Evolutionary conservation across 2,113 vertebrate genomes (phyloP).

Genomic region (Guaruba guarouba): DNA sequence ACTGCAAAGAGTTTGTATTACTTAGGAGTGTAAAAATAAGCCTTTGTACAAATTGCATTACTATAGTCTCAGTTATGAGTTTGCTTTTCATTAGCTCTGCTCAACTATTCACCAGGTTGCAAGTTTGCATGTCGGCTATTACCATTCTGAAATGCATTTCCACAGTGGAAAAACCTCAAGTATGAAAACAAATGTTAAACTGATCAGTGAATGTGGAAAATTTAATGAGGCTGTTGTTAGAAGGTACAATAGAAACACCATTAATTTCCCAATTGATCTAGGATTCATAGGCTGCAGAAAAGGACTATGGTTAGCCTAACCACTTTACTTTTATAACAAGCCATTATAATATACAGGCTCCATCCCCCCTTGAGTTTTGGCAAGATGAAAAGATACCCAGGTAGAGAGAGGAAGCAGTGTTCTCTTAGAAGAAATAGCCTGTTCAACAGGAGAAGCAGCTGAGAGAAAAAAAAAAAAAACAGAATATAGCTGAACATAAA

Average conservation of each 20-base stretch:
- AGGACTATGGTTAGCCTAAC: background rate
- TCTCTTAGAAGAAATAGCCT: background rate
- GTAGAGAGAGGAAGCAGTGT: background rate
- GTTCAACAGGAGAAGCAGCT: background rate
- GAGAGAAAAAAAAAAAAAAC: background rate
- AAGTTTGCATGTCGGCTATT: background rate
- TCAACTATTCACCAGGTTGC: background rate
- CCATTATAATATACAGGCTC: background rate
- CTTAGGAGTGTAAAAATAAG: background rate
- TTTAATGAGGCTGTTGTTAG: background rate
- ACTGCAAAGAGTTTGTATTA: background rate
- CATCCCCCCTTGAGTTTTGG: background rate
- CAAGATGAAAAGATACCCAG: background rate
- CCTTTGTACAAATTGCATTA: background rate
- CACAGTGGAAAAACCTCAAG: background rate
- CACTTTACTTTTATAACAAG: background rate
- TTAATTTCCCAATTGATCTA: background rate
- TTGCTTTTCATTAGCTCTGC: background rate
- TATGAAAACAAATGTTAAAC: constrained; percentile 27
- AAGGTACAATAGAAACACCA: background rate
- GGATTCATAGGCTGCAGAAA: background rate
- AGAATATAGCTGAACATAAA: background rate
- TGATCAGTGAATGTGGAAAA: constrained; percentile 21
- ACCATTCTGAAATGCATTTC: constrained; percentile 14
- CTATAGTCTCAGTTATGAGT: background rate